Evolutionary conservation across 2,113 vertebrate species (phyloP).

Genomic region (Mormoops blainvillei): DNA sequence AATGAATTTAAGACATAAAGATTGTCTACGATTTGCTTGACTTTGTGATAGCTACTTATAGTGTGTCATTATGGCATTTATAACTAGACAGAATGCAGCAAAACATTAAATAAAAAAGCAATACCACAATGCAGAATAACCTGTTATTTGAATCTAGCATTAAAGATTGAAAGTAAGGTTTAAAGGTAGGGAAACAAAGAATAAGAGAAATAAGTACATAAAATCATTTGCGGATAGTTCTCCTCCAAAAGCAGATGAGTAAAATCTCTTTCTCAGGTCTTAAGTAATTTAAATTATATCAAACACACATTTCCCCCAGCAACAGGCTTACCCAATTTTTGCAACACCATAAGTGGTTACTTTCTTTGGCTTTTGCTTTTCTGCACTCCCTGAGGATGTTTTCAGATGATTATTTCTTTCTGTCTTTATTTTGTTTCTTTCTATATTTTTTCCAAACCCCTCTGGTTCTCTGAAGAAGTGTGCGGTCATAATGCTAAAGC

Average conservation of each 20-base stretch:
- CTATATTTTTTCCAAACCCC: conserved; percentile 24
- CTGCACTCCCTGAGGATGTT: conserved; percentile 75
- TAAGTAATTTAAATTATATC: conserved; percentile 81
- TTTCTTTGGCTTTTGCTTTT: conserved; percentile 73
- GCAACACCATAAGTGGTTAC: conserved; percentile 59
- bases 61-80: neutral
- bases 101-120: neutral
- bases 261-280: conserved; percentile 67
- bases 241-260: conserved; percentile 61
- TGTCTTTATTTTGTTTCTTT: conserved; percentile 72
- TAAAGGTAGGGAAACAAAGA: neutral
- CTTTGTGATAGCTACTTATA: neutral
- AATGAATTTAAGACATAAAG: neutral
- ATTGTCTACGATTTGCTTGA: neutral
- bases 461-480: conserved; percentile 43
- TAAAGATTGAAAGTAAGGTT: conserved; percentile 34
- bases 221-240: conserved; percentile 33
- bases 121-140: neutral
- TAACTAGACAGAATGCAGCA: neutral
- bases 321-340: conserved; percentile 72
- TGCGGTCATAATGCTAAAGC: conserved; percentile 50
- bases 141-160: conserved; percentile 12
- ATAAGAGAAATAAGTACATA: conserved; percentile 12
- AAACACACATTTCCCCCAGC: conserved; percentile 74
- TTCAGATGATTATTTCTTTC: conserved; percentile 77